phyloP scores from a whole-genome alignment of 2,888 invertebrate genomes.

The Anarsia innoxiella region DNA sequence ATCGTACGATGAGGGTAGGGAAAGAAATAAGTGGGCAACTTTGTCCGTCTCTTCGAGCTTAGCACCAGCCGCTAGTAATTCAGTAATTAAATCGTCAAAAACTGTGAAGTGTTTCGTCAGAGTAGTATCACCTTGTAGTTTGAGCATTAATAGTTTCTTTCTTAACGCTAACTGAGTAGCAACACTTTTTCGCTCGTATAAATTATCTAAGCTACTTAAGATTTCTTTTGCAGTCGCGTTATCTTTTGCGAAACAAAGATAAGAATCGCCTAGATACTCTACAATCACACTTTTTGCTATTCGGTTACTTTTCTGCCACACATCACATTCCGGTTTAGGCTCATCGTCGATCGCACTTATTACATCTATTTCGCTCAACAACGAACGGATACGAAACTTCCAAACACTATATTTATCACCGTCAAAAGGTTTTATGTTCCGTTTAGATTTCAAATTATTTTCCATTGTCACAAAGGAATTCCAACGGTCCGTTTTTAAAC shows the following conservation, averaged over 20 bases:
- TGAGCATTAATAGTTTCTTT: constrained; percentile 12
- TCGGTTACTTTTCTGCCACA: constrained; percentile 14
- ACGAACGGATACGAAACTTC: constrained; percentile 22
- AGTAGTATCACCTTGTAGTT: constrained; percentile 16
- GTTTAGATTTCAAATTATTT: constrained; percentile 1
- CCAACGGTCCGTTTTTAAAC: background rate
- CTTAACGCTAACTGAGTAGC: background rate
- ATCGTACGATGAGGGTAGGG: constrained; percentile 32
- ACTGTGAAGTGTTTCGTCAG: constrained; percentile 22
- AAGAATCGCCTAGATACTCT: constrained; percentile 17
- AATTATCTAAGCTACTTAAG: constrained; percentile 15
- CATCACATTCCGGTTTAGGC: constrained; percentile 6
- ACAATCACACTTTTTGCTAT: constrained; percentile 22
- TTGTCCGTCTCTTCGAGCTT: constrained; percentile 37
- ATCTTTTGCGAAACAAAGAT: constrained; percentile 14
- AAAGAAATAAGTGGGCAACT: constrained; percentile 33
- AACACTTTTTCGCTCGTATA: background rate
- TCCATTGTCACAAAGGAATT: background rate
- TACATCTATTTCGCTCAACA: constrained; percentile 24
- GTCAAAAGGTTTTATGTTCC: constrained; percentile 21
- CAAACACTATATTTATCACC: constrained; percentile 23
- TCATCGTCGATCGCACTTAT: constrained; percentile 19
- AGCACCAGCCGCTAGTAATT: constrained; percentile 33
- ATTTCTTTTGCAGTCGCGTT: constrained; percentile 7
- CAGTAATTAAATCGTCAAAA: constrained; percentile 35